Base-by-base conservation (phyloP, 92 coral and sea anemone genomes). In the Parazoanthus atlanticus region DNA sequence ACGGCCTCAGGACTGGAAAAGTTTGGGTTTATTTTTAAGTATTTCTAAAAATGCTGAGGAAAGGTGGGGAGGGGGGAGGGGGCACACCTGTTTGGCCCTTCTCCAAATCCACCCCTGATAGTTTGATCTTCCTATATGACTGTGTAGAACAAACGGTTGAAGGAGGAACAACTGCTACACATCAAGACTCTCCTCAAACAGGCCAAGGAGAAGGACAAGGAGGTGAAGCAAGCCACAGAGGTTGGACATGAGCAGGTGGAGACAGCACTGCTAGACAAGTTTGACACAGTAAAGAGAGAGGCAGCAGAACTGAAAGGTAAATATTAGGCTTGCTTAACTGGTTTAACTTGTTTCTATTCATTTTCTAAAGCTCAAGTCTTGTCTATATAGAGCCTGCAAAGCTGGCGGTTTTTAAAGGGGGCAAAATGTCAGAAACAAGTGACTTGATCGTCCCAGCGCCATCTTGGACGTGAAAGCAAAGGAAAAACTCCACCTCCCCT, bases 241-340 rank as follows among this genome's bases (percentile, higher is more conserved):
- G 97, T 97, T 5, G 95, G 95, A 54, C 94, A 94, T 69, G 98
- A 97, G 77, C 95, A 97, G 84, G 99, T 97, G 21, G 99, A 97
- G 61, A 90, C 74, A 34, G 96, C 96, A 1, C 75, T 97, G 34
- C 92, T 93, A 36, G 90, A 78, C 64, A 97, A 97, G 89, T 94
- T 97, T 90, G 93, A 91, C 56, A 79, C 91, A 36, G 91, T 94
- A 91, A 94, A 91, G 89, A 26, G 86, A 67, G 94, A 94, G 80
- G 94, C 85, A 83, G 86, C 82, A 74, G 93, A 91, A 47, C 84
- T 93, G 36, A 90, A 95, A 90, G 98, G 99, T 95, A 88, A 8
- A 11, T 38, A 9, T 71, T 58, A 47, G 49, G 12, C 16, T 85
- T 30, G 15, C 23, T 64, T 8, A 34, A 29, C 67, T 46, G n/a